Percentiles rank a stretch among this genome's conserved stretches.
Conservation (phyloP, 2,888 invertebrate species). For the Epirrita christyi region DNA sequence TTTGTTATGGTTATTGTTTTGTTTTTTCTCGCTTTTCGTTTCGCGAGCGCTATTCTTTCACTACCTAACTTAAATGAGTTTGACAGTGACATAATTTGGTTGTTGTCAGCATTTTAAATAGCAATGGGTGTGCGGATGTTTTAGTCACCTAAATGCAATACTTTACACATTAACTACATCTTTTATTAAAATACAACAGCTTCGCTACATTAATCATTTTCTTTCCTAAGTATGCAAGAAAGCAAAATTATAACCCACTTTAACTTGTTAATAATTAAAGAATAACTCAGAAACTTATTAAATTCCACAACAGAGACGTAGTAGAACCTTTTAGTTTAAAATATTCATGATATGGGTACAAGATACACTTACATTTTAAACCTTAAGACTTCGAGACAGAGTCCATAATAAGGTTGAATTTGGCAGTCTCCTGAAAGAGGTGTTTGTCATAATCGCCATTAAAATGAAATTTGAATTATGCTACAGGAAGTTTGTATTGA, state of each 20-base stretch:
- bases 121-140: no score
- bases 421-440: constrained; percentile 35
- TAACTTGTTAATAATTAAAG: constrained; percentile 36
- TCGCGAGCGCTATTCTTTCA: no score
- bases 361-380: constrained; percentile 10
- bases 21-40: no score
- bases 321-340: constrained; percentile 40
- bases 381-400: neutral
- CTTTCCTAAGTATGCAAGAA: constrained; percentile 27
- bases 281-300: constrained; percentile 30
- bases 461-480: constrained; percentile 29
- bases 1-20: no score
- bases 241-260: constrained; percentile 25
- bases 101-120: no score
- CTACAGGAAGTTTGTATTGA: constrained; percentile 3
- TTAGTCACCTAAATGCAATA: no score
- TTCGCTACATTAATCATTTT: constrained; percentile 12
- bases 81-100: no score
- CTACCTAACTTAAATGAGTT: no score
- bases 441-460: constrained; percentile 38
- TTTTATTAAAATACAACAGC: constrained; percentile 16
- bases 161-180: constrained; percentile 23
- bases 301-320: constrained; percentile 20
- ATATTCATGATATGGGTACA: constrained; percentile 54
- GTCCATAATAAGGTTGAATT: constrained; percentile 33